Base-by-base conservation (phyloP, 2,113 vertebrate species). In the Siniperca knerii region DNA sequence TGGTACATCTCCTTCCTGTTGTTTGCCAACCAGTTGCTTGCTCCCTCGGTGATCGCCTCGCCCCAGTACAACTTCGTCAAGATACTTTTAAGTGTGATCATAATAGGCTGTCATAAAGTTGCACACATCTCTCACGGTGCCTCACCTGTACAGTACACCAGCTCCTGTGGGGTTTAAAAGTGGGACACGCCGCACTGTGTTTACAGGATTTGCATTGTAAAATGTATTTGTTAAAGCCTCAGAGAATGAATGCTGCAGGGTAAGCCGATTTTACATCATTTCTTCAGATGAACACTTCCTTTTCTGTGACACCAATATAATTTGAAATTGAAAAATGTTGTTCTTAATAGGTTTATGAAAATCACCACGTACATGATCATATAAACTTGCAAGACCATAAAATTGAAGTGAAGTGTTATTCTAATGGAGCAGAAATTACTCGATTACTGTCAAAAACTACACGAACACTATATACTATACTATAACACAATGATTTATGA, bases 1-100 rank as follows among this genome's bases (percentile, higher is more conserved):
- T 68, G 60, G 35, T 67, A 57, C 46, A 18, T 35, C 48, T 54
- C 44, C 37, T 61, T 74, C 77, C 58, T 54, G 86, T 73, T 90
- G 75, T 75, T 42, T 58, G 48, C 23, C 58, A 66, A 44, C 20
- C 71, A 79, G 88, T 46, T 78, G 60, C 68, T 70, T 50, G 76
- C 75, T 77, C 83, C 77, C 46, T 29, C 10, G 46, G 54, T 13
- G 65, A 54, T 88, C 73, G 35, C 50, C 68, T 68, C 50, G 21
- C 76, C 77, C 4, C 89, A 61, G 60, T 66, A 40, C 33, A 40
- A 75, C 33, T 42, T 71, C 0, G 8, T 60, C 25, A 23, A 50
- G 54, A 50, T 15, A 40, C 57, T 35, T 84, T 44, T 29, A 29
- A 29, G 12, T 44, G 58, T 25, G 35, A 62, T 54, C 25, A 16